Conservation (phyloP, 2,113 vertebrate genomes). For the Accipiter virgatus region DNA sequence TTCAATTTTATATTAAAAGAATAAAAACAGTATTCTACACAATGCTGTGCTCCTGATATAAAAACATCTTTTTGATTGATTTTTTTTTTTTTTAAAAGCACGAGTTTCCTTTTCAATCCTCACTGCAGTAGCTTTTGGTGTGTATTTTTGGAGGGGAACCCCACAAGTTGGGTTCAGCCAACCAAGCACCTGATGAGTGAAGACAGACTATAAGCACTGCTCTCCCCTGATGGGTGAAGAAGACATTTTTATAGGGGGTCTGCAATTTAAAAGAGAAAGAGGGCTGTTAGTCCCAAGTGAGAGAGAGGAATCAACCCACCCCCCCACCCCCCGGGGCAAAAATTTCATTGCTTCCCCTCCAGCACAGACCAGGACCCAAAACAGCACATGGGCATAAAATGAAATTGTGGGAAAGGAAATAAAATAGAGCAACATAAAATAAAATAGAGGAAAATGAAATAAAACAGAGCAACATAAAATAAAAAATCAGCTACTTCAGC, state of each 20-base stretch:
- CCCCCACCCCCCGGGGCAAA: accelerated
- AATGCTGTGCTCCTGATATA: background rate
- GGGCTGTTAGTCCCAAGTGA: constrained; percentile 12
- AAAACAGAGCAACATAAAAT: background rate
- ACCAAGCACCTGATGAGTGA: constrained; percentile 77
- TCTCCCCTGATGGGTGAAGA: constrained; percentile 86
- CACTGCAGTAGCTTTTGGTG: background rate
- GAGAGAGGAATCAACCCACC: background rate
- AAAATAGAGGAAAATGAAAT: background rate
- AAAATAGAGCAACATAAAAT: background rate
- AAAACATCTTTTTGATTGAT: background rate
- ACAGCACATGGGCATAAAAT: background rate
- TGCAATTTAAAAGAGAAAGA: constrained; percentile 88
- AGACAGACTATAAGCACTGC: constrained; percentile 83
- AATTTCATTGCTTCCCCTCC: background rate
- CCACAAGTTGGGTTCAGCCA: constrained; percentile 24
- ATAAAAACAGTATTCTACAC: background rate
- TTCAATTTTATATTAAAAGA: background rate
- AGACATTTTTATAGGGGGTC: constrained; percentile 87
- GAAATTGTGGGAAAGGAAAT: background rate
- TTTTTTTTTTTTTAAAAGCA: background rate
- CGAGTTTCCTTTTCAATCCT: background rate
- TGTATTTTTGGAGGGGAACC: background rate
- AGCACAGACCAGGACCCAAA: background rate
- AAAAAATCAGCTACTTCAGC: background rate